Evolutionary conservation across 2,888 invertebrate species (phyloP).

Genomic region (Cheilosia scutellata): DNA sequence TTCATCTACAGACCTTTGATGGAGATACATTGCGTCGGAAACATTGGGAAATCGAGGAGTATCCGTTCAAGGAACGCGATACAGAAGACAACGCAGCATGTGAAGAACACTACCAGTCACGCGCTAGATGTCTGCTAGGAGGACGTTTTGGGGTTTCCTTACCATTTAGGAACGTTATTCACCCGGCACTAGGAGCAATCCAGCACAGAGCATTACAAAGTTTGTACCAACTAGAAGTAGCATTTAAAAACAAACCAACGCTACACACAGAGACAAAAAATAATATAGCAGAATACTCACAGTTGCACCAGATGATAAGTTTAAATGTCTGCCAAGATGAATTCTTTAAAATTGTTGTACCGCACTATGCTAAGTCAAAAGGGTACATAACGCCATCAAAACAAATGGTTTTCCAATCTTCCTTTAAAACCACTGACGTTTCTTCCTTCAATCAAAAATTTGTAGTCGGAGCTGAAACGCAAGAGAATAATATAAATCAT

Average conservation of each 20-base stretch:
- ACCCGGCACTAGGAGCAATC: slow-evolving; percentile 17
- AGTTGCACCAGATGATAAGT: slow-evolving; percentile 24
- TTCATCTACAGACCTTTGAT: background rate
- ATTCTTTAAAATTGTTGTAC: slow-evolving; percentile 28
- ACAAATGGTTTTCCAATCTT: too few relatives aligned
- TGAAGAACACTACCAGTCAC: background rate
- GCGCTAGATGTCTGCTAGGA: slow-evolving; percentile 11
- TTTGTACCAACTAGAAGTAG: slow-evolving; percentile 1
- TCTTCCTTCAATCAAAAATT: too few relatives aligned
- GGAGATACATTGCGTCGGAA: slow-evolving; percentile 5
- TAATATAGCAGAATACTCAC: slow-evolving; percentile 13
- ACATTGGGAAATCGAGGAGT: slow-evolving; percentile 34
- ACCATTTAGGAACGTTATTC: slow-evolving; percentile 11
- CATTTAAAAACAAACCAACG: slow-evolving; percentile 5
- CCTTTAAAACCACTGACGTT: background rate
- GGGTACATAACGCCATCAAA: too few relatives aligned
- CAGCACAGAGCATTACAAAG: slow-evolving; percentile 2
- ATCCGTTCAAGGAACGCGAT: background rate
- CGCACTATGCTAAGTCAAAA: slow-evolving; percentile 34
- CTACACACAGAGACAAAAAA: background rate
- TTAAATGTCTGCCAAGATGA: slow-evolving; percentile 14
- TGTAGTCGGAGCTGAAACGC: too few relatives aligned
- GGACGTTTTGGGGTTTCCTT: slow-evolving; percentile 29
- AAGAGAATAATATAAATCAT: too few relatives aligned
- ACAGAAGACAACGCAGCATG: background rate